Conservation (phyloP, 2,113 vertebrate genomes). For the Cyprinus carpio region DNA sequence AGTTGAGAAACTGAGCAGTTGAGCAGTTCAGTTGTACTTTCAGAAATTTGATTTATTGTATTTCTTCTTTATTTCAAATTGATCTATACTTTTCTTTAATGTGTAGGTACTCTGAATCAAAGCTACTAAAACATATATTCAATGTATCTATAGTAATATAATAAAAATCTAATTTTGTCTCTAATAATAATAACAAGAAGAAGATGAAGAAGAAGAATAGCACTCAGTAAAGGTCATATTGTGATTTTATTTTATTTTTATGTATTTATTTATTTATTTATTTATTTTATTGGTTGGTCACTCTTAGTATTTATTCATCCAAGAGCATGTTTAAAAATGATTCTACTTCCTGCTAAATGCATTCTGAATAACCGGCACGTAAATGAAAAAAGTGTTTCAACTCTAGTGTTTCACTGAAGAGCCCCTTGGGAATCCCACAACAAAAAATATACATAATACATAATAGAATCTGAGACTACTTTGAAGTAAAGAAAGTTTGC, state of each 20-base stretch:
- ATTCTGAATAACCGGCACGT: background rate
- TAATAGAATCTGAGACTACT: constrained; percentile 52
- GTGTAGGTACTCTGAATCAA: background rate
- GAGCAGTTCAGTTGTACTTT: background rate
- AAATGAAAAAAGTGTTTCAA: constrained; percentile 9
- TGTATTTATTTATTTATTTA: background rate
- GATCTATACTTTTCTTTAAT: background rate
- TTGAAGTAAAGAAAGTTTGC: constrained; percentile 48
- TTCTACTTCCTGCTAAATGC: constrained; percentile 6
- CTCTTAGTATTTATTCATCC: background rate
- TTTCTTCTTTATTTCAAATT: background rate
- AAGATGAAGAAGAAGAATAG: too few species aligned
- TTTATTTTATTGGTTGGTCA: background rate
- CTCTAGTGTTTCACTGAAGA: background rate
- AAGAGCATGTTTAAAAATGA: background rate
- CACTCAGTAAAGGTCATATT: background rate
- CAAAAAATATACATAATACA: constrained; percentile 26
- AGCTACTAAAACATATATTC: too few species aligned
- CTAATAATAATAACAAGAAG: background rate
- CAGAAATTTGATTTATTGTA: too few species aligned
- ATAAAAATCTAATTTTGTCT: background rate
- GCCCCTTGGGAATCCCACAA: background rate
- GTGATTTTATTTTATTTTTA: background rate
- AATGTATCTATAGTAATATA: background rate
- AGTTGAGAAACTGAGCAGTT: background rate